Percentiles rank a stretch among this genome's conserved stretches.
Conservation (phyloP, 2,797 vertebrate genomes). For the Sebastes minor region DNA sequence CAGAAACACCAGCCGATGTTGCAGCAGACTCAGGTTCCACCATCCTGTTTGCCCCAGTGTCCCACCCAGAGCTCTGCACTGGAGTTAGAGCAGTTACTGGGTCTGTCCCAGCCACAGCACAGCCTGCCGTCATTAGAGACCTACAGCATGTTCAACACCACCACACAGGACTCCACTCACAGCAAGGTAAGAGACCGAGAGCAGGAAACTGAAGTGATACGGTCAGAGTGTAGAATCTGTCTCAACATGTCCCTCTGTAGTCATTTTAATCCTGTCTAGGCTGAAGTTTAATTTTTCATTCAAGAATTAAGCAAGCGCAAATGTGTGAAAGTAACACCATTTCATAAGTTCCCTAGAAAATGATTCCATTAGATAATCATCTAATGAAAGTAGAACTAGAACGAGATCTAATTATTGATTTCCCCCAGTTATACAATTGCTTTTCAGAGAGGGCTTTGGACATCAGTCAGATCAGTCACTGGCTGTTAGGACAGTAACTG, state of each 20-base stretch:
- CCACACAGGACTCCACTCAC: conserved; percentile 43
- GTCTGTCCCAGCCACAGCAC: conserved; percentile 51
- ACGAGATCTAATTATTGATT: background rate
- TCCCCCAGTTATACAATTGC: no score
- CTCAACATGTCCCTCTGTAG: background rate
- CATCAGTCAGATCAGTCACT: no score
- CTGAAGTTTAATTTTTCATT: background rate
- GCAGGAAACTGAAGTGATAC: background rate
- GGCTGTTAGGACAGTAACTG: no score
- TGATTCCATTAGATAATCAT: no score
- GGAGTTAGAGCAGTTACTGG: conserved; percentile 68
- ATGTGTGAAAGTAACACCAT: no score
- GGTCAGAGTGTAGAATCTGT: no score
- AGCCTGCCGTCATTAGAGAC: conserved; percentile 46
- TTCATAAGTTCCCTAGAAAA: no score
- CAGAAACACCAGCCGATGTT: conserved; percentile 32
- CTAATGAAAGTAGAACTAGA: background rate
- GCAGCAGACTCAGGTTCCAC: conserved; percentile 4
- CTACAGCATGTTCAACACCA: conserved; percentile 52
- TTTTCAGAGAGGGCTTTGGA: no score
- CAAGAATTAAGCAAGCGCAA: background rate
- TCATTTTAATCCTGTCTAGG: background rate
- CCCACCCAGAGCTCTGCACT: conserved; percentile 54
- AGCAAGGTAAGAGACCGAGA: conserved; percentile 68
- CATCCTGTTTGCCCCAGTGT: conserved; percentile 41